Evolutionary conservation across 2,113 vertebrate species (phyloP).

Genomic region (Petrocephalus zakoni): DNA sequence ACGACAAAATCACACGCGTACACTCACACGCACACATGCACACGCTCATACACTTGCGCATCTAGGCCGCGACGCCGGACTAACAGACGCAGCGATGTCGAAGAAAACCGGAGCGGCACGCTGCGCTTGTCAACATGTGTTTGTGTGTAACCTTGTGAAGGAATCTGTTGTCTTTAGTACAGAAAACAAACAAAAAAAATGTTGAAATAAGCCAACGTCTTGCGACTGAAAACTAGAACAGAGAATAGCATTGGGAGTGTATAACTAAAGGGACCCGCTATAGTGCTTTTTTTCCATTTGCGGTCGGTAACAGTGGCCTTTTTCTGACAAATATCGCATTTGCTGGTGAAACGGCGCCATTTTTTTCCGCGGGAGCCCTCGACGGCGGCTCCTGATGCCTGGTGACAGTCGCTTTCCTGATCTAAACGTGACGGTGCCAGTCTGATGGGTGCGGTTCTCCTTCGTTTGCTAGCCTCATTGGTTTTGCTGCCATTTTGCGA

Average conservation of each 20-base stretch:
- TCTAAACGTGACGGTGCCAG: not conserved
- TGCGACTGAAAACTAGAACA: slow-evolving; percentile 62
- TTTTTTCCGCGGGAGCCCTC: not conserved
- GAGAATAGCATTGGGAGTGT: slow-evolving; percentile 71
- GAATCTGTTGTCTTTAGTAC: slow-evolving; percentile 65
- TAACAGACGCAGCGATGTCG: slow-evolving; percentile 49
- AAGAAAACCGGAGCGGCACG: not conserved
- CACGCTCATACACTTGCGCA: slow-evolving; percentile 34
- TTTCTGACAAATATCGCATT: slow-evolving; percentile 65
- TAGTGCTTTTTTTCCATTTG: slow-evolving; percentile 81
- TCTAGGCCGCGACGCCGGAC: slow-evolving; percentile 69
- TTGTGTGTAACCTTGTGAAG: slow-evolving; percentile 68
- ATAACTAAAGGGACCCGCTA: slow-evolving; percentile 84
- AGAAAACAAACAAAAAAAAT: slow-evolving; percentile 61
- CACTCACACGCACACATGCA: slow-evolving; percentile 24
- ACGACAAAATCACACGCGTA: slow-evolving; percentile 30
- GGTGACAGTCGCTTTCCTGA: slow-evolving; percentile 2
- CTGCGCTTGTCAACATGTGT: slow-evolving; percentile 24
- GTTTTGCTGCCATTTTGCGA: slow-evolving; percentile 28
- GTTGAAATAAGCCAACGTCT: slow-evolving; percentile 43
- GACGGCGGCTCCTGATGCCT: slow-evolving; percentile 54
- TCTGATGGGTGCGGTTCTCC: not conserved
- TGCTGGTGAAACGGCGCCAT: slow-evolving; percentile 56
- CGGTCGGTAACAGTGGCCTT: slow-evolving; percentile 78
- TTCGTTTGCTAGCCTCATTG: slow-evolving; percentile 47